phyloP scores from a whole-genome alignment of 2,888 invertebrate genomes.

The Brachypalpus laphriformis region DNA sequence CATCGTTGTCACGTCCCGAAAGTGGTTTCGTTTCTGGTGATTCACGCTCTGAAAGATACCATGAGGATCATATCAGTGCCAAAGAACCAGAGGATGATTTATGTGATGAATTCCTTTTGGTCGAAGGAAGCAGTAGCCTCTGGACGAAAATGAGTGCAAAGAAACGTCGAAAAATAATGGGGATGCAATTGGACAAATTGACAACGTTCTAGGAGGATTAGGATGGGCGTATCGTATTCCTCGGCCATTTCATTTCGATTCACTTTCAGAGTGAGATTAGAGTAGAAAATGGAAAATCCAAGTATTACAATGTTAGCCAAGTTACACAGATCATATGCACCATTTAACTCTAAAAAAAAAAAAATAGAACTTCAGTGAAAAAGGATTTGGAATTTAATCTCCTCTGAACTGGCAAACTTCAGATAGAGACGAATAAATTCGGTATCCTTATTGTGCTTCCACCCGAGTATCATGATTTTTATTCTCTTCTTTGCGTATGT shows the following conservation, averaged over 20 bases:
- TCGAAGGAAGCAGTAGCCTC: constrained; percentile 87
- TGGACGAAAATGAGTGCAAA: constrained; percentile 88
- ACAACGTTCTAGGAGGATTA: constrained; percentile 86
- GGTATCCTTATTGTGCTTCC: neutral
- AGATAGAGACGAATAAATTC: neutral
- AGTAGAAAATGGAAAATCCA: constrained; percentile 47
- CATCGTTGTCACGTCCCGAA: constrained; percentile 88
- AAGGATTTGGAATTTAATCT: constrained; percentile 38
- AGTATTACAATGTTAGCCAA: constrained; percentile 48
- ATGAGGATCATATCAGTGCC: constrained; percentile 82
- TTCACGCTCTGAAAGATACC: constrained; percentile 84
- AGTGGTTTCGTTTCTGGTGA: constrained; percentile 90
- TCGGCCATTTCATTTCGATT: constrained; percentile 41
- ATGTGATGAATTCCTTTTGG: constrained; percentile 86
- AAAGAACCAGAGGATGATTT: constrained; percentile 81
- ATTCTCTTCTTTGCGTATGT: constrained; percentile 19
- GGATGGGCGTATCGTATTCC: neutral
- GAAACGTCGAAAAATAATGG: constrained; percentile 88
- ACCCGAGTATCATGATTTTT: constrained; percentile 17
- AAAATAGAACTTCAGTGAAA: neutral
- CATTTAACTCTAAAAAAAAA: constrained; percentile 50
- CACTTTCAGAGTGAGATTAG: neutral
- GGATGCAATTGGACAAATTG: constrained; percentile 88
- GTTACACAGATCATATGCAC: constrained; percentile 50
- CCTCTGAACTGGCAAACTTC: neutral